Conservation (phyloP, 2,113 vertebrate genomes). For the Pygoscelis adeliae region DNA sequence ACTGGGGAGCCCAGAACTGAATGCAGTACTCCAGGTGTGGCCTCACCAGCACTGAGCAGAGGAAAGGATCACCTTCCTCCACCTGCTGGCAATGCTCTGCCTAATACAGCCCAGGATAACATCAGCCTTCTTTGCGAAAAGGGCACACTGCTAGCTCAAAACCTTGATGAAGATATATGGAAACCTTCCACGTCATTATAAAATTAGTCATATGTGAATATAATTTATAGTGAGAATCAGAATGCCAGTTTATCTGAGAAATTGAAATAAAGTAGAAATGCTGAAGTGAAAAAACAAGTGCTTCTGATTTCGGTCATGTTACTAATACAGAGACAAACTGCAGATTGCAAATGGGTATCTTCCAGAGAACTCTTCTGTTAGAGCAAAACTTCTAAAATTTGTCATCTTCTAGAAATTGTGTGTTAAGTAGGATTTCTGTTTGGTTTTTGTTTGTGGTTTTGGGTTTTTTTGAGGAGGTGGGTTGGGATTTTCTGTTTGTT, state of each 20-base stretch:
- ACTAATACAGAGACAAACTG: neutral
- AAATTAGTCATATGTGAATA: neutral
- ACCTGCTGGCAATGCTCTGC: neutral
- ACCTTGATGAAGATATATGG: neutral
- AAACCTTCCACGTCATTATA: neutral
- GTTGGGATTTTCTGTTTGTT: too few species aligned
- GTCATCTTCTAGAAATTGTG: neutral
- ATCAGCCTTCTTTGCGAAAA: neutral
- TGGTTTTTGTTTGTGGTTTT: neutral
- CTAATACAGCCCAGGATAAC: neutral
- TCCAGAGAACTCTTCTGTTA: neutral
- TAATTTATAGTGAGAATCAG: neutral
- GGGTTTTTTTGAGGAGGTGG: fast-evolving
- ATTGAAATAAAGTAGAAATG: neutral
- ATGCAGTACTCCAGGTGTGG: neutral
- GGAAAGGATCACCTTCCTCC: neutral
- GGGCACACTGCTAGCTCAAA: neutral
- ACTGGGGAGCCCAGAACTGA: neutral
- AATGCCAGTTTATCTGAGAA: neutral
- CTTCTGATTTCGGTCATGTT: neutral
- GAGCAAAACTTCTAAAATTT: neutral
- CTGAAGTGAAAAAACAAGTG: neutral
- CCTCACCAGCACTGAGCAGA: neutral
- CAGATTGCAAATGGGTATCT: neutral
- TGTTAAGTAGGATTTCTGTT: neutral